phyloP scores from a whole-genome alignment of 1,140 invertebrate genomes.

The Plodia interpunctella region DNA sequence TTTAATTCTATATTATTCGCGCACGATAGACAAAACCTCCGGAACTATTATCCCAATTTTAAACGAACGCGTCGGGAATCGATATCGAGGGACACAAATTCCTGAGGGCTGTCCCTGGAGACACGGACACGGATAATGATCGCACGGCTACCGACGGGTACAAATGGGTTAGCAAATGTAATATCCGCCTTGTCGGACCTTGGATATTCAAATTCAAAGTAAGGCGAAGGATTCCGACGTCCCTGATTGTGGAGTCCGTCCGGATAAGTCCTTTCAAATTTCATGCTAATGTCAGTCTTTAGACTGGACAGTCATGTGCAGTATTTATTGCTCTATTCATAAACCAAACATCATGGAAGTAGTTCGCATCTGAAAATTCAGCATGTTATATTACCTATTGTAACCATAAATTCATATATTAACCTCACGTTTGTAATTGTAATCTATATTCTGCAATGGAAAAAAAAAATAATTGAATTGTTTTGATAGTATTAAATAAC shows the following conservation, averaged over 20 bases:
- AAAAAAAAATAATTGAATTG: too few species aligned
- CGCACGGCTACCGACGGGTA: slow-evolving; percentile 58
- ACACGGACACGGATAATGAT: slow-evolving; percentile 67
- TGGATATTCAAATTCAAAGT: slow-evolving; percentile 50
- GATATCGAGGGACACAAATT: slow-evolving; percentile 55
- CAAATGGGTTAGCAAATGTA: slow-evolving; percentile 75
- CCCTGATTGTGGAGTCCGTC: slow-evolving; percentile 15
- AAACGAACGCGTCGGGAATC: slow-evolving; percentile 51
- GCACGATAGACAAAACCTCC: slow-evolving; percentile 15
- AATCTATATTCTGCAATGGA: too few species aligned
- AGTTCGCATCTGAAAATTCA: too few species aligned
- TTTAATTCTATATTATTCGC: too few species aligned
- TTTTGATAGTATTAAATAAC: too few species aligned
- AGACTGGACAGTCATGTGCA: too few species aligned
- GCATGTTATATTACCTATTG: too few species aligned
- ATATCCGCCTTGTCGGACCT: slow-evolving; percentile 60
- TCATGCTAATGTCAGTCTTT: too few species aligned
- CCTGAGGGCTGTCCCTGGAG: slow-evolving; percentile 53
- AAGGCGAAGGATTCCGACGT: slow-evolving; percentile 23
- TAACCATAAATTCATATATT: too few species aligned
- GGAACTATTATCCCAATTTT: slow-evolving; percentile 50
- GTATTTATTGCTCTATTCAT: too few species aligned
- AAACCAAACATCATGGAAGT: too few species aligned
- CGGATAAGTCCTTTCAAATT: background rate
- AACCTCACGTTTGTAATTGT: too few species aligned